These are phyloP conservation scores for Balaeniceps rex DNA, from an alignment of 2,113 vertebrate species.

Conservation along the genomic window DNA sequence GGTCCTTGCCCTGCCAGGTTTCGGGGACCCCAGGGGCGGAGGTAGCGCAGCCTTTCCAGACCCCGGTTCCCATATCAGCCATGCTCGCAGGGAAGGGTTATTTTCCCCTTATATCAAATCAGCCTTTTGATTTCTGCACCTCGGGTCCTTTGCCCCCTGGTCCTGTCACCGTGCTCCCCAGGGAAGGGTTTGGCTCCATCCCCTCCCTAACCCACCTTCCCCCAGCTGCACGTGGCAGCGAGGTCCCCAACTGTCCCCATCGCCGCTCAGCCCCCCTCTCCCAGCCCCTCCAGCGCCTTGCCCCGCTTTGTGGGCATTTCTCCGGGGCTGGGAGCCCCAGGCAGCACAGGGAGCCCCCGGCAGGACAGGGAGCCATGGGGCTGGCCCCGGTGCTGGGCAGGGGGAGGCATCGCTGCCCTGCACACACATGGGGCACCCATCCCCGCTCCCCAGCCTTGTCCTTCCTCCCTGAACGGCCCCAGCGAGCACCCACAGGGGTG, in stretches of 20 bases:
- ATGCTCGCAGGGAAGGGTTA: neutral
- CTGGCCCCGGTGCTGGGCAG: too few species aligned
- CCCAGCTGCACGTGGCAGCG: neutral
- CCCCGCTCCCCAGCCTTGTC: neutral
- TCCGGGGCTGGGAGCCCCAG: neutral
- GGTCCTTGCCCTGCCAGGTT: neutral
- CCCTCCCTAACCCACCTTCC: neutral
- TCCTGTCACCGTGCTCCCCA: neutral
- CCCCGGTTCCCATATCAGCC: too few species aligned
- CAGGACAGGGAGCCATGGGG: neutral
- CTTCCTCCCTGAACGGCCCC: neutral
- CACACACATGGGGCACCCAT: neutral
- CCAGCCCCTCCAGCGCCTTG: neutral
- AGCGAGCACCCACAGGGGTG: neutral
- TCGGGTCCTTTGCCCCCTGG: neutral
- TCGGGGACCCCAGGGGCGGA: too few species aligned
- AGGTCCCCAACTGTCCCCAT: neutral
- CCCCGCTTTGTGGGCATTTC: neutral
- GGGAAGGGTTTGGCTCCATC: neutral
- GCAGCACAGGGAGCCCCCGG: neutral
- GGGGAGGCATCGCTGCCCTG: neutral
- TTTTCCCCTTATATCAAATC: neutral
- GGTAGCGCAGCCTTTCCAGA: too few species aligned
- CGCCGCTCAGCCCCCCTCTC: too few species aligned
- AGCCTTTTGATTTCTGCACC: neutral